These are phyloP conservation scores for Pelodiscus sinensis DNA, from an alignment of 2,113 vertebrate genomes.

Conservation along the genomic window DNA sequence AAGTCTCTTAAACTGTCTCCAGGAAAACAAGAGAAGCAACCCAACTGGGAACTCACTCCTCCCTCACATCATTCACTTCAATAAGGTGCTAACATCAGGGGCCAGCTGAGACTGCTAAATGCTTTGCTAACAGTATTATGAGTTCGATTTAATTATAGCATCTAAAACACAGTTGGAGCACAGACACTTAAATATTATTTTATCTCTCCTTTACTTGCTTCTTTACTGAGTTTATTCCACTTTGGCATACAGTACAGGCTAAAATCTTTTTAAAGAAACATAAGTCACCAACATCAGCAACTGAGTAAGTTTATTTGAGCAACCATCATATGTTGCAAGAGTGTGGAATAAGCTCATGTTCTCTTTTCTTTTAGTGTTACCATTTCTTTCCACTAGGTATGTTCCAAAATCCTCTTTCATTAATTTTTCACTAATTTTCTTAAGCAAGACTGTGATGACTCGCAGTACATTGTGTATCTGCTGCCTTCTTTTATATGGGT, in stretches of 20 bases:
- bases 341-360: not conserved
- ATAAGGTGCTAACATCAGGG: slow-evolving; percentile 44
- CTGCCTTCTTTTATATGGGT: rapidly evolving
- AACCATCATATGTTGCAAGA: not conserved
- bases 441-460: not conserved
- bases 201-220: not conserved
- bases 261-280: not conserved
- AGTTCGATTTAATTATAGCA: not conserved
- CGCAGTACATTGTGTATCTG: no score
- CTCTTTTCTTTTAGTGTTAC: no score
- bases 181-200: not conserved
- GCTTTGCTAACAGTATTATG: slow-evolving; percentile 2
- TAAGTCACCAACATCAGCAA: rapidly evolving
- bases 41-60: not conserved
- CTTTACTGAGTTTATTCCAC: not conserved
- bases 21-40: slow-evolving; percentile 12
- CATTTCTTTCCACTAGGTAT: not conserved
- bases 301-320: rapidly evolving
- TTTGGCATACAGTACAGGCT: rapidly evolving
- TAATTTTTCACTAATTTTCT: not conserved
- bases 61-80: slow-evolving; percentile 6
- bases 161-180: not conserved
- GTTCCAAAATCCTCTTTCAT: not conserved
- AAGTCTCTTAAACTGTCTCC: slow-evolving; percentile 7
- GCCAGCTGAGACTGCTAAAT: slow-evolving; percentile 29